A percentile compares a stretch with the other conserved stretches of the same genome.
phyloP scores from a whole-genome alignment of 2,113 vertebrate genomes.

The Trachemys scripta region DNA sequence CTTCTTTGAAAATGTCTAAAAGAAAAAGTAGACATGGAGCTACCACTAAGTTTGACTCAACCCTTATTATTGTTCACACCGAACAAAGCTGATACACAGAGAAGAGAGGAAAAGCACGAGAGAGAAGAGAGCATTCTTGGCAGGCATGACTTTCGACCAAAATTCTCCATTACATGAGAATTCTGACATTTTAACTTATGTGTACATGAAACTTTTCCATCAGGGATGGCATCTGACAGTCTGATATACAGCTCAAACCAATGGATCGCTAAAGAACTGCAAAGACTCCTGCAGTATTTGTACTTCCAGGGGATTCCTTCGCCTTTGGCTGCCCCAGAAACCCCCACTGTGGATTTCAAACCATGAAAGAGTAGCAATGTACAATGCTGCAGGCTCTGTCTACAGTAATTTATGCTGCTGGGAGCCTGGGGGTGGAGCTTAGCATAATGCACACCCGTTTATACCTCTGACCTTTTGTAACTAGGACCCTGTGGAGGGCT shows the following conservation, averaged over 20 bases:
- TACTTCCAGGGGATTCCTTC: background rate
- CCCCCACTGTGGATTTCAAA: background rate
- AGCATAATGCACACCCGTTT: background rate
- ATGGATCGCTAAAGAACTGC: background rate
- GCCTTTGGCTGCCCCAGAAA: background rate
- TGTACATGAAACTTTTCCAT: background rate
- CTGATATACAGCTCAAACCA: background rate
- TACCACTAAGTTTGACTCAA: background rate
- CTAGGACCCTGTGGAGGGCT: background rate
- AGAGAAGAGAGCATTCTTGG: background rate
- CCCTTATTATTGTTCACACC: background rate
- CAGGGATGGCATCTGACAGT: background rate
- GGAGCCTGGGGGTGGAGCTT: background rate
- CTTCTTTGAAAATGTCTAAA: background rate
- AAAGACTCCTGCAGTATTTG: background rate
- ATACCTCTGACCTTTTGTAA: background rate
- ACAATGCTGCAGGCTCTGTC: background rate
- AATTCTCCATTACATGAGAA: background rate
- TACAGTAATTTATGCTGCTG: background rate
- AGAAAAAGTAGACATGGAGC: background rate
- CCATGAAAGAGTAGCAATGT: background rate
- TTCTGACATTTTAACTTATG: background rate
- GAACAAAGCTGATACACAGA: constrained; percentile 7
- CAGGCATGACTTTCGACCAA: background rate
- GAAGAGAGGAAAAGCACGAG: background rate